phyloP scores from a whole-genome alignment of 2,797 vertebrate species.

The Pangasius mekongensis region DNA sequence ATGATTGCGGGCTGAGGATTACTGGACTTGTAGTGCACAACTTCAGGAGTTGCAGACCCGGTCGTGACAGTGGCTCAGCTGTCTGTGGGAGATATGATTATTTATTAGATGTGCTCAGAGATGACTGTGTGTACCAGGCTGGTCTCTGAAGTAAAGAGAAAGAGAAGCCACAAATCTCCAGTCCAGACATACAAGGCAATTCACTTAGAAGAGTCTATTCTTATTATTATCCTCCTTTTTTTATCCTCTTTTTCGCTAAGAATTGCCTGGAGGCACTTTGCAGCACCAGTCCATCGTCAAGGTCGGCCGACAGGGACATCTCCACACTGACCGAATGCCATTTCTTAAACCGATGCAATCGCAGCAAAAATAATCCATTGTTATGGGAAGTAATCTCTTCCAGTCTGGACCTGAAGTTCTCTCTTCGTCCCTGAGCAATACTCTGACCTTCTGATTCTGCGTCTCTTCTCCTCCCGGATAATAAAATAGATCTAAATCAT shows the following conservation, averaged over 20 bases:
- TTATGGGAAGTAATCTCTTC: constrained; percentile 54
- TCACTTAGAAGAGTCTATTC: constrained; percentile 29
- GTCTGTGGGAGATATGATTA: constrained; percentile 42
- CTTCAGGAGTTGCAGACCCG: neutral
- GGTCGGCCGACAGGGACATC: constrained; percentile 62
- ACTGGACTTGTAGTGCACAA: neutral
- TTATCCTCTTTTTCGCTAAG: constrained; percentile 23
- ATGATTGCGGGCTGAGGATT: neutral
- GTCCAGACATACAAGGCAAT: constrained; percentile 19
- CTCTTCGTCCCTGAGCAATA: constrained; percentile 43
- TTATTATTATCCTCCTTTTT: constrained; percentile 35
- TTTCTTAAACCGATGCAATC: constrained; percentile 69
- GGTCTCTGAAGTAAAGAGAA: constrained; percentile 33
- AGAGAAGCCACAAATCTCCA: constrained; percentile 25
- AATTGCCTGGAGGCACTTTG: constrained; percentile 31
- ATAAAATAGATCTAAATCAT: constrained; percentile 34
- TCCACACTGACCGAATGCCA: constrained; percentile 54
- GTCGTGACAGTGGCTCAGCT: neutral
- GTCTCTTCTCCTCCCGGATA: constrained; percentile 32
- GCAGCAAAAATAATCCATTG: constrained; percentile 62
- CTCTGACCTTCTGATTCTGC: constrained; percentile 33
- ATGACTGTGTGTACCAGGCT: constrained; percentile 30
- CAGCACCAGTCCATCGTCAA: constrained; percentile 38
- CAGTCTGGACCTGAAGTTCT: constrained; percentile 66
- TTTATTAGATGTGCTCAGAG: constrained; percentile 43